Evolutionary conservation across 2,888 invertebrate species (phyloP).

Genomic region (Hypselothyrea guttata): DNA sequence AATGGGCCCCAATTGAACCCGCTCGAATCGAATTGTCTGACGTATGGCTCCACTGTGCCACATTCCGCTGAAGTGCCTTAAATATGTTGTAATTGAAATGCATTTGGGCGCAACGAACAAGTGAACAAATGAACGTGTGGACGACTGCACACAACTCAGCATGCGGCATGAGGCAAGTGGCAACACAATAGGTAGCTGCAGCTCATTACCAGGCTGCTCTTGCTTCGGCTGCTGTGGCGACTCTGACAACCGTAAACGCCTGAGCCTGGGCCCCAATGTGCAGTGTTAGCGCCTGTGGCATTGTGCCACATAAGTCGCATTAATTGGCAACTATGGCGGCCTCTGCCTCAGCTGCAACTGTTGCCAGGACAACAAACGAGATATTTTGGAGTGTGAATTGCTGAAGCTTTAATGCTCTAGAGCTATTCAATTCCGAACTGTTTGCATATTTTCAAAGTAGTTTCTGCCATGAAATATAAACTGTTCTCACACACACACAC

Average conservation of each 20-base stretch:
- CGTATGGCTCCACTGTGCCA: constrained; percentile 51
- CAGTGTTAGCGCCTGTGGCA: constrained; percentile 15
- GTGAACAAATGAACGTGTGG: constrained; percentile 32
- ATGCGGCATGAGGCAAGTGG: constrained; percentile 1
- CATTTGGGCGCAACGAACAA: constrained; percentile 58
- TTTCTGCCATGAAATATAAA: constrained; percentile 12
- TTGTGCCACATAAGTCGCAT: constrained; percentile 28
- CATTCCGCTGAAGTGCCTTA: constrained; percentile 41
- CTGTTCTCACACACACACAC: constrained; percentile 2
- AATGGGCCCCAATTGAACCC: constrained; percentile 22
- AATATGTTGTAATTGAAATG: constrained; percentile 74
- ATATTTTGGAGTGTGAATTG: constrained; percentile 3
- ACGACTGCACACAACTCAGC: constrained; percentile 1
- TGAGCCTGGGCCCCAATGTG: constrained; percentile 5
- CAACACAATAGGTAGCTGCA: constrained; percentile 7
- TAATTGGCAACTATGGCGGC: constrained; percentile 36
- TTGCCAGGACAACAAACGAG: constrained; percentile 24
- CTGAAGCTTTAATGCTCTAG: not conserved
- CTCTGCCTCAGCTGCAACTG: constrained; percentile 6
- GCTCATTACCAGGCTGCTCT: constrained; percentile 26
- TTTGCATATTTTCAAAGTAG: constrained; percentile 24
- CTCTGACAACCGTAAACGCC: constrained; percentile 10
- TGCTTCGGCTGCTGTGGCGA: not conserved
- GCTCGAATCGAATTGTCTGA: constrained; percentile 23
- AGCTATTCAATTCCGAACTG: constrained; percentile 3